Evolutionary conservation across 1,140 invertebrate species (phyloP), one percentile per base, ranked within the genome.

Genomic region (Helicoverpa zea): DNA sequence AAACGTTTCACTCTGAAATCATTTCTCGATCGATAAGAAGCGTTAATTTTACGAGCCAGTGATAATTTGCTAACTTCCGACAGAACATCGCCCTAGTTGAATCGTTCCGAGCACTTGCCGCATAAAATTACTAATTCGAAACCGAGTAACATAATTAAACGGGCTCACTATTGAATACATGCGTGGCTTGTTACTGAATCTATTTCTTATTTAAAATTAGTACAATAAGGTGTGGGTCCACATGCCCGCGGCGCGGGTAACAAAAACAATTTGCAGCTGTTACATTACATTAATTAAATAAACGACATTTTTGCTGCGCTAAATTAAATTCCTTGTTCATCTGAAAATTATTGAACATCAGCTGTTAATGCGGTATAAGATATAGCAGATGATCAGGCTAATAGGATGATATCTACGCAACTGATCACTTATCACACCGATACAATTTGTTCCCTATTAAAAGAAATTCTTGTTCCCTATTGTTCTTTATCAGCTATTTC

Each of bases 21-120:
- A 95, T 93, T 92, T 93, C 88, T 91, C 88, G 87, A 90, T 93
- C 94, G 94, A 95, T 95, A 95, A 94, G 92, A 91, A 91, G 91
- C 92, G 94, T 95, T 95, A 94, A 94, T 94, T 95, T 95, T 94
- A 95, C 93, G 94, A 95, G 84, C 90, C 88, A 92, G 91, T 93
- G 94, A 95, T 95, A 95, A 95, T 95, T 94, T 94, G 92, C 93
- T 91, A 94, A 94, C 93, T 95, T 95, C 94, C 94, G 94, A 94
- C 91, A 90, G 90, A 90, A 86, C 88, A 92, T 91, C 91, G 91
- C 91, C 92, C 92, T 95, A 95, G 89, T 92, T 87, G 93, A 90
- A 87, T 89, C 88, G 91, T 93, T 94, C 90, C 88, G 87, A 91
- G 86, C 91, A 93, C 88, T 95, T 95, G 87, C 89, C 88, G 84